Evolutionary conservation across 2,113 vertebrate species (phyloP).

Genomic region (Cryptomyrus ogoouensis): DNA sequence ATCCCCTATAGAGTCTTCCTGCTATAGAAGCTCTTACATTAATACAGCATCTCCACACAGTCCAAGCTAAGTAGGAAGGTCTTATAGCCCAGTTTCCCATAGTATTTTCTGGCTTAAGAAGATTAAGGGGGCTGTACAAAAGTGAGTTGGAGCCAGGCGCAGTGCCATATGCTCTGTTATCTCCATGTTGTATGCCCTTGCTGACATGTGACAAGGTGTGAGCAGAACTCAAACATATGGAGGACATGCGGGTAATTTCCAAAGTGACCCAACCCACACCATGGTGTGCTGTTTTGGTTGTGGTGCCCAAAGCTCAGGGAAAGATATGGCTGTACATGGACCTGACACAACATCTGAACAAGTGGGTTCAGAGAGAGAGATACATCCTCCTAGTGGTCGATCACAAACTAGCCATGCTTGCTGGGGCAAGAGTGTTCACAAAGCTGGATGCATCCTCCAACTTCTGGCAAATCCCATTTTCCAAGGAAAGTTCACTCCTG

Average conservation of each 20-base stretch:
- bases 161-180: not conserved
- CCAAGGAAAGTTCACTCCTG: not conserved
- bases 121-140: not conserved
- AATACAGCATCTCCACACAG: not conserved
- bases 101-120: not conserved
- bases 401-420: slow-evolving; percentile 24
- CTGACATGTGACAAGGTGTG: not conserved
- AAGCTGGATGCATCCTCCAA: slow-evolving; percentile 21
- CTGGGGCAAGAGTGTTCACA: slow-evolving; percentile 25
- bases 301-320: slow-evolving; percentile 15
- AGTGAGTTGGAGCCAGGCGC: not conserved
- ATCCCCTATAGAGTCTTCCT: not conserved
- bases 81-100: not conserved
- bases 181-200: not conserved
- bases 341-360: slow-evolving; percentile 27
- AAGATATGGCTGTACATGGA: slow-evolving; percentile 26
- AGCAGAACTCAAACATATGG: not conserved
- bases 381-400: slow-evolving; percentile 27
- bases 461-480: slow-evolving; percentile 27
- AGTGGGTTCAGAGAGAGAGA: slow-evolving; percentile 25
- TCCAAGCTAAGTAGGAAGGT: not conserved
- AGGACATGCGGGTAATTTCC: not conserved
- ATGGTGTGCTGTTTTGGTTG: slow-evolving; percentile 26
- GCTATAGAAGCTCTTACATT: not conserved
- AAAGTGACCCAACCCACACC: not conserved